Conservation (phyloP, 2,888 invertebrate genomes). For the Plusia festucae region DNA sequence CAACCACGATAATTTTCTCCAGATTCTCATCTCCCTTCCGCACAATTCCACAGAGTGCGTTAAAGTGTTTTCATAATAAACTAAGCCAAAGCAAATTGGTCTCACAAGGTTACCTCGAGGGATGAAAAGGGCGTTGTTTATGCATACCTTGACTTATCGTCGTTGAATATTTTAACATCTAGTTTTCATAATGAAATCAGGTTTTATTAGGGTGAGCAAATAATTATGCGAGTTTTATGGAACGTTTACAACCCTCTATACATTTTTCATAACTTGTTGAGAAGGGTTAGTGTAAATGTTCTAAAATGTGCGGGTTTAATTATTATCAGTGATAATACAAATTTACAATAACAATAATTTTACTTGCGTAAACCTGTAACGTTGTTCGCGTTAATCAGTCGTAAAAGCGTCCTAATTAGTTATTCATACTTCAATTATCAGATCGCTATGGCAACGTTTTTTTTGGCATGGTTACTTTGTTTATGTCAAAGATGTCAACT, state of each 20-base stretch:
- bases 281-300: neutral
- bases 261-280: conserved; percentile 20
- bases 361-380: too few relatives aligned
- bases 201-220: conserved; percentile 42
- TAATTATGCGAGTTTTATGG: conserved; percentile 41
- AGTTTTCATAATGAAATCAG: conserved; percentile 45
- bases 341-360: too few relatives aligned
- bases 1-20: too few relatives aligned
- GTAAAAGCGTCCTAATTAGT: too few relatives aligned
- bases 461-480: too few relatives aligned
- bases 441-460: too few relatives aligned
- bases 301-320: neutral
- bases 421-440: too few relatives aligned
- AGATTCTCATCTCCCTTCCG: too few relatives aligned
- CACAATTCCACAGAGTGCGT: too few relatives aligned
- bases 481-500: too few relatives aligned
- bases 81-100: conserved; percentile 39
- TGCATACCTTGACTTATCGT: conserved; percentile 59
- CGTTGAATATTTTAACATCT: conserved; percentile 61
- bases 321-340: neutral
- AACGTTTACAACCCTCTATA: conserved; percentile 25
- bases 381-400: too few relatives aligned
- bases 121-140: conserved; percentile 60
- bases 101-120: conserved; percentile 54
- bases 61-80: conserved; percentile 56